A percentile compares a stretch with the other conserved stretches of the same genome.
Conservation (phyloP, 2,113 vertebrate species). For the Onychostoma macrolepis region DNA sequence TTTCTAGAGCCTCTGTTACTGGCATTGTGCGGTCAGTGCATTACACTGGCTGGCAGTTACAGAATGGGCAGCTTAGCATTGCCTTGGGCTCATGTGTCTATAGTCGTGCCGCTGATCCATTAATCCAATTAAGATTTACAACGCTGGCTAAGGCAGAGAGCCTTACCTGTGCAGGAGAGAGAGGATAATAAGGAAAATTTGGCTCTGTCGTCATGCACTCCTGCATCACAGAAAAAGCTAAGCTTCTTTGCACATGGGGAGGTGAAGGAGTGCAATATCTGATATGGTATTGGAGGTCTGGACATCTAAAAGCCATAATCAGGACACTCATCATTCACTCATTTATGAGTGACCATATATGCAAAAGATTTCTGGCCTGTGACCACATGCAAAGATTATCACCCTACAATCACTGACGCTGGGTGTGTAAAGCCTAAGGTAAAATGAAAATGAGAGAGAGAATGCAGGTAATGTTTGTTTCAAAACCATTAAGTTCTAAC, state of each 20-base stretch:
- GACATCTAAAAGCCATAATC: neutral
- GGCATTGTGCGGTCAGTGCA: conserved; percentile 39
- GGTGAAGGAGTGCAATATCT: neutral
- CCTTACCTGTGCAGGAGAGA: conserved; percentile 50
- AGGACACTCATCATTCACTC: neutral
- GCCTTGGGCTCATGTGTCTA: conserved; percentile 48
- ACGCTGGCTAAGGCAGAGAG: conserved; percentile 46
- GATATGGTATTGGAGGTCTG: neutral
- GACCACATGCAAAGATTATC: neutral
- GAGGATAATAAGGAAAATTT: conserved; percentile 47
- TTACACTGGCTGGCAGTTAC: conserved; percentile 39
- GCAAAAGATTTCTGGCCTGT: neutral
- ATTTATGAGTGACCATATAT: neutral
- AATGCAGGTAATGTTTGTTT: neutral
- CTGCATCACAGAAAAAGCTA: neutral
- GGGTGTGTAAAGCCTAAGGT: neutral
- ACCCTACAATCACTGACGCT: neutral
- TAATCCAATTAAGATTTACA: conserved; percentile 71
- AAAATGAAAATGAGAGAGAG: neutral
- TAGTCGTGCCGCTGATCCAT: conserved; percentile 59
- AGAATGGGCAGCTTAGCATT: conserved; percentile 40
- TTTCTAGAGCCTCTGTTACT: conserved; percentile 45
- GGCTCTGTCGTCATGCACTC: conserved; percentile 54
- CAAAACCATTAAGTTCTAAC: neutral
- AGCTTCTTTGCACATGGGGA: conserved; percentile 3